Evolutionary conservation across 2,113 vertebrate species (phyloP).

Genomic region (Oceanodroma tethys): DNA sequence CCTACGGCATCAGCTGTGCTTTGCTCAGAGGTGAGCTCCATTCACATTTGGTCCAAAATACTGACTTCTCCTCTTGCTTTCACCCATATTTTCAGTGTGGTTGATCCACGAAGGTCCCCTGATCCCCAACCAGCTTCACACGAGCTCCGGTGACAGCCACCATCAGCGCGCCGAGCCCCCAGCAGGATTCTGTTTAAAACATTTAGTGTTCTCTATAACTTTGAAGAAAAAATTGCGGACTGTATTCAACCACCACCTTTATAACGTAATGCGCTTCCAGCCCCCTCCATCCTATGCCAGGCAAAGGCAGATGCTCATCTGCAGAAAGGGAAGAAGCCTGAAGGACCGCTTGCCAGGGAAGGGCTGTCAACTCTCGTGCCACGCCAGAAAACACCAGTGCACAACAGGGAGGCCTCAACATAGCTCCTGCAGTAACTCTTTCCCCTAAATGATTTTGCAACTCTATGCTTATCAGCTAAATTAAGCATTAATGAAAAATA

Average conservation of each 20-base stretch:
- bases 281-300: not conserved
- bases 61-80: not conserved
- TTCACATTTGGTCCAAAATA: not conserved
- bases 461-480: slow-evolving; percentile 28
- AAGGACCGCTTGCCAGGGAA: not conserved
- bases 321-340: not conserved
- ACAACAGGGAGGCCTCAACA: not conserved
- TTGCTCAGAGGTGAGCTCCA: not conserved
- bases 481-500: slow-evolving; percentile 45
- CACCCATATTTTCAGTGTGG: rapidly evolving
- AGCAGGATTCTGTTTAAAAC: rapidly evolving
- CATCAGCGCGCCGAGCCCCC: rapidly evolving
- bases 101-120: not conserved
- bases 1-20: not conserved
- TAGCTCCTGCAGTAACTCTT: not conserved
- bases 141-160: not conserved
- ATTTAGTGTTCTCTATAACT: no score
- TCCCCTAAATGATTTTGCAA: not conserved
- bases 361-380: not conserved
- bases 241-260: not conserved
- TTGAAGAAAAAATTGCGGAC: not conserved
- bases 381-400: not conserved
- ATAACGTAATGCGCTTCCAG: not conserved
- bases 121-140: not conserved
- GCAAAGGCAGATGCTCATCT: not conserved